Percentiles rank a stretch among this genome's conserved stretches.
phyloP scores from a whole-genome alignment of 2,113 vertebrate species.

The Pundamilia nyererei region DNA sequence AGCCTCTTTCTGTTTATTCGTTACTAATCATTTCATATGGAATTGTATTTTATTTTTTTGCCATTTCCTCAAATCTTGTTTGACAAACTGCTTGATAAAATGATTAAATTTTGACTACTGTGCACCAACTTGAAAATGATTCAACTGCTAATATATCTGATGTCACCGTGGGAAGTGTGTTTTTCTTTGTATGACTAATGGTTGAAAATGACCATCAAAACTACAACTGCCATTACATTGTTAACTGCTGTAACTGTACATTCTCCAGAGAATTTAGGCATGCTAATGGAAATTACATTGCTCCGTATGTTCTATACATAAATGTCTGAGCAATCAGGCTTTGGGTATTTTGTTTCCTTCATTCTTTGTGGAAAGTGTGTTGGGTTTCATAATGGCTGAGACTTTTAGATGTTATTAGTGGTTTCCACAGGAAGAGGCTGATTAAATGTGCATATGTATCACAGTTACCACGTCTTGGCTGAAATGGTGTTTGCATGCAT shows the following conservation, averaged over 20 bases:
- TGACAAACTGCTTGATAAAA: neutral
- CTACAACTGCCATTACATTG: neutral
- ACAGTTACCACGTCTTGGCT: neutral
- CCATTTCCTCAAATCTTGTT: neutral
- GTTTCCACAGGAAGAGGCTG: constrained; percentile 36
- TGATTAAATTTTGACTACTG: neutral
- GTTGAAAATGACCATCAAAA: neutral
- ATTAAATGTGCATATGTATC: constrained; percentile 11
- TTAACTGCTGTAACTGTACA: neutral
- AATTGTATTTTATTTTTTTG: neutral
- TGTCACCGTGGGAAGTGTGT: neutral
- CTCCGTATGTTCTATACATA: neutral
- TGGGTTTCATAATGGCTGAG: neutral
- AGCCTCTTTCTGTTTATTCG: neutral
- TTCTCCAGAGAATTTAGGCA: neutral
- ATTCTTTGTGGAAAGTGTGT: neutral
- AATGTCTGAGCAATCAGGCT: neutral
- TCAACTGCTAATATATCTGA: neutral
- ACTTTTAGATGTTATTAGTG: constrained; percentile 14
- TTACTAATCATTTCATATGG: neutral
- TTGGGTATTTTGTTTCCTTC: neutral
- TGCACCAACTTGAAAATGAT: neutral
- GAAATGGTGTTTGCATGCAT: neutral
- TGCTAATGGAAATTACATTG: neutral
- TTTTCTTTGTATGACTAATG: neutral